Conservation (phyloP, 2,888 invertebrate genomes). For the Philonicus albiceps region DNA sequence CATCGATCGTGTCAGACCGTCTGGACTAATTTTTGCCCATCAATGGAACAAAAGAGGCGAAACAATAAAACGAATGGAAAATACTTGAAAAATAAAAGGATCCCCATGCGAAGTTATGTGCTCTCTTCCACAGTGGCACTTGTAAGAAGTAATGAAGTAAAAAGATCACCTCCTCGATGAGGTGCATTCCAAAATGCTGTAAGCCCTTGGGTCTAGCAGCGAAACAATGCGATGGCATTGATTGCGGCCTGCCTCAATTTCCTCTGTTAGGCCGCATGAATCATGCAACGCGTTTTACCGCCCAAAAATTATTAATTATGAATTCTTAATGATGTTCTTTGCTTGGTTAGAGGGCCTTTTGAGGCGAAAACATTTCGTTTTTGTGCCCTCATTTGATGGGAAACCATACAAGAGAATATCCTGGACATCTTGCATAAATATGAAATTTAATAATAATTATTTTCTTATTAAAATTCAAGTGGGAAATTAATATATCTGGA, state of each 20-base stretch:
- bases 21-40: neutral
- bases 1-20: neutral
- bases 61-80: neutral
- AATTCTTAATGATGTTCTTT: constrained; percentile 9
- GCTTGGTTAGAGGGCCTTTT: neutral
- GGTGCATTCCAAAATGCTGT: neutral
- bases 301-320: constrained; percentile 26
- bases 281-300: neutral
- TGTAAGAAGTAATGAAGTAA: neutral
- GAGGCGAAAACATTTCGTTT: constrained; percentile 8
- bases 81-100: neutral
- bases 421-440: neutral
- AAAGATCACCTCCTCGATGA: neutral
- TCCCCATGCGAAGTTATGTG: neutral
- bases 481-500: constrained; percentile 17
- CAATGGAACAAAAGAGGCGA: neutral
- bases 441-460: constrained; percentile 21
- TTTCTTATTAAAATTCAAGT: constrained; percentile 17
- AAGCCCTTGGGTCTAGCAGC: neutral
- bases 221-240: constrained; percentile 5
- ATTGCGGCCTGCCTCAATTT: neutral
- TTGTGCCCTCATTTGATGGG: neutral
- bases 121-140: neutral
- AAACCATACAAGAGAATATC: neutral
- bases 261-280: neutral